These are phyloP conservation scores for Drosophila mimetica DNA, from an alignment of 2,888 invertebrate genomes.

Conservation along the genomic window DNA sequence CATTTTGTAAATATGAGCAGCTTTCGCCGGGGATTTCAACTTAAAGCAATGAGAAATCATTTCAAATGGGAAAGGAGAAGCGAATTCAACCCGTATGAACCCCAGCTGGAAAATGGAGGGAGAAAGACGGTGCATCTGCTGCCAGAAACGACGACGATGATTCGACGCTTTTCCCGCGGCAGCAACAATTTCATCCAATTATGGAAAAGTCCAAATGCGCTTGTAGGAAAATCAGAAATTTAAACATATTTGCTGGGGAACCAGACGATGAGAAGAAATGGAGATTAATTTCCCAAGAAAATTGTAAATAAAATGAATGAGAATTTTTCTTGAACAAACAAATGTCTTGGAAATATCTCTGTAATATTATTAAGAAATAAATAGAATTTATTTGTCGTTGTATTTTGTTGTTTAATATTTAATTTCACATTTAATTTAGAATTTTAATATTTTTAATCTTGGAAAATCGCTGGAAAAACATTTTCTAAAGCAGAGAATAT, in stretches of 20 bases:
- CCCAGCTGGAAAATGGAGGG: neutral
- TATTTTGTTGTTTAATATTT: too few species aligned
- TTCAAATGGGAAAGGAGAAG: slow-evolving; percentile 18
- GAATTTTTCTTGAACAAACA: too few species aligned
- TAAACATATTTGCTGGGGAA: slow-evolving; percentile 1
- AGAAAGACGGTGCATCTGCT: slow-evolving; percentile 7
- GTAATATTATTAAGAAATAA: too few species aligned
- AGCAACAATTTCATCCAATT: slow-evolving; percentile 17
- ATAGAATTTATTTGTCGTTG: too few species aligned
- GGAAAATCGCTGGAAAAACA: too few species aligned
- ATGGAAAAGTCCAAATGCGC: slow-evolving; percentile 9
- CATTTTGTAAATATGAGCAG: slow-evolving; percentile 76
- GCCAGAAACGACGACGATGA: slow-evolving; percentile 20
- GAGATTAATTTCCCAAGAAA: neutral
- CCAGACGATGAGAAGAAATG: neutral
- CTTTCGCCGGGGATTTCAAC: slow-evolving; percentile 54
- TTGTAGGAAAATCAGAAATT: neutral
- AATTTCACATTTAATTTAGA: too few species aligned
- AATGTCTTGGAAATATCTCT: too few species aligned
- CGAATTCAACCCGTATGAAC: slow-evolving; percentile 8
- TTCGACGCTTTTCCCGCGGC: slow-evolving; percentile 9
- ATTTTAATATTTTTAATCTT: too few species aligned
- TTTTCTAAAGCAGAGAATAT: too few species aligned
- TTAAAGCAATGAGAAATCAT: slow-evolving; percentile 59
- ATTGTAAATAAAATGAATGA: neutral